Conservation (phyloP, 2,113 vertebrate genomes). For the Meles meles region DNA sequence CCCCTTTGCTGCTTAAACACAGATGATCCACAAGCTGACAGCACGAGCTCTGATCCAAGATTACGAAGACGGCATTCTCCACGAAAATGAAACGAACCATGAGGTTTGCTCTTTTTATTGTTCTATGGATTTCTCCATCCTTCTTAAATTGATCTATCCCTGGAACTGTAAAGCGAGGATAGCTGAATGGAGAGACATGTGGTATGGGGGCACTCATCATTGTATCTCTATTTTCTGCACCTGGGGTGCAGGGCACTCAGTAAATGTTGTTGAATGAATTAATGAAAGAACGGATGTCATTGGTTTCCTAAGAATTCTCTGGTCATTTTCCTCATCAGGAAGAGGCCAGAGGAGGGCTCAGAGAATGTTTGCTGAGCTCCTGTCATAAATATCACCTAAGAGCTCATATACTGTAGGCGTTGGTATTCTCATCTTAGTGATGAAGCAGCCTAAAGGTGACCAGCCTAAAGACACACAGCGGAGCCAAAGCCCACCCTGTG, state of each 20-base stretch:
- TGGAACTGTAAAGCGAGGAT: not conserved
- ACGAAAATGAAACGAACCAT: conserved; percentile 83
- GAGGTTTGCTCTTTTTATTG: conserved; percentile 82
- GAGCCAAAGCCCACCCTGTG: not conserved
- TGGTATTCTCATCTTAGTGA: not conserved
- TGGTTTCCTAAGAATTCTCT: not conserved
- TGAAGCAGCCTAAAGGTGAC: not conserved
- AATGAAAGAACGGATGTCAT: not conserved
- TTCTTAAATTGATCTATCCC: not conserved
- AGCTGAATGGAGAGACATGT: not conserved
- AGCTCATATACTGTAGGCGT: accelerated
- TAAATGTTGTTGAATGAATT: not conserved
- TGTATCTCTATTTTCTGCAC: not conserved
- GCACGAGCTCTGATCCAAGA: conserved; percentile 90
- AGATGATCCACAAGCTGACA: conserved; percentile 92
- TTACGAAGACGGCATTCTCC: conserved; percentile 89
- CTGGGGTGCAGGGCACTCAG: not conserved
- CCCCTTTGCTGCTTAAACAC: conserved; percentile 24
- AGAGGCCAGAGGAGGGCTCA: not conserved
- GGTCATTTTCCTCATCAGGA: not conserved
- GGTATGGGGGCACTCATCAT: not conserved
- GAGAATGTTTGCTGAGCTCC: not conserved
- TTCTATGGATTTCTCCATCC: not conserved
- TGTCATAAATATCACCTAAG: not conserved
- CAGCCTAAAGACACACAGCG: not conserved